A percentile compares a stretch with the other conserved stretches of the same genome.
Conservation (phyloP, 1,140 invertebrate genomes). For the Acyrthosiphon pisum region DNA sequence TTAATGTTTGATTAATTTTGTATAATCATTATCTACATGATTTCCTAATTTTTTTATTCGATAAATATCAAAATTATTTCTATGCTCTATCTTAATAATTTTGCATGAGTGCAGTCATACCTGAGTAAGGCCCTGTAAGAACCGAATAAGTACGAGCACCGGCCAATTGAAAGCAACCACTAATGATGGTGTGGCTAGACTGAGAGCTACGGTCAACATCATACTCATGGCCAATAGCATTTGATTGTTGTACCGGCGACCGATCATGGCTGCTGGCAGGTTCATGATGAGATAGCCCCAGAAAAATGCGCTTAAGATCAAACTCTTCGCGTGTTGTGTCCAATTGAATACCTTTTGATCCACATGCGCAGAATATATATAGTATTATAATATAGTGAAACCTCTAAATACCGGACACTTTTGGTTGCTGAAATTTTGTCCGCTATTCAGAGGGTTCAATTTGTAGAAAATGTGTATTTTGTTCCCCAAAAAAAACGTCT, state of each 20-base stretch:
- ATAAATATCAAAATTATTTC: background rate
- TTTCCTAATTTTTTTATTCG: background rate
- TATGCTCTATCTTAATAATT: background rate
- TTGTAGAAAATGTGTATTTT: background rate
- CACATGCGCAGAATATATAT: background rate
- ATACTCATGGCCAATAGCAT: constrained; percentile 65
- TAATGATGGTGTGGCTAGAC: constrained; percentile 5
- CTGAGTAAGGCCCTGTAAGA: constrained; percentile 53
- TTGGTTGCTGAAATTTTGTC: background rate
- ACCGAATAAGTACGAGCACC: constrained; percentile 42
- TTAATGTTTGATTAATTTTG: background rate
- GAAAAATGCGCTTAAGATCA: constrained; percentile 73
- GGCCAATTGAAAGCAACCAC: constrained; percentile 54
- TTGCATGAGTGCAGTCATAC: background rate
- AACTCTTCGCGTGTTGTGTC: constrained; percentile 67
- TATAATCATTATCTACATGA: background rate
- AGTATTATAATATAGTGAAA: background rate
- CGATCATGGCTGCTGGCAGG: constrained; percentile 74
- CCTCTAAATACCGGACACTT: background rate
- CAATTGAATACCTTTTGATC: constrained; percentile 64
- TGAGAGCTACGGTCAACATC: constrained; percentile 17
- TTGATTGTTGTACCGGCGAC: constrained; percentile 70
- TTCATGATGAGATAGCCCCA: constrained; percentile 69
- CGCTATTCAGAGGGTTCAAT: background rate
- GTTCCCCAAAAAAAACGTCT: background rate